phyloP scores from a whole-genome alignment of 2,888 invertebrate genomes.

The Apodemia zela region DNA sequence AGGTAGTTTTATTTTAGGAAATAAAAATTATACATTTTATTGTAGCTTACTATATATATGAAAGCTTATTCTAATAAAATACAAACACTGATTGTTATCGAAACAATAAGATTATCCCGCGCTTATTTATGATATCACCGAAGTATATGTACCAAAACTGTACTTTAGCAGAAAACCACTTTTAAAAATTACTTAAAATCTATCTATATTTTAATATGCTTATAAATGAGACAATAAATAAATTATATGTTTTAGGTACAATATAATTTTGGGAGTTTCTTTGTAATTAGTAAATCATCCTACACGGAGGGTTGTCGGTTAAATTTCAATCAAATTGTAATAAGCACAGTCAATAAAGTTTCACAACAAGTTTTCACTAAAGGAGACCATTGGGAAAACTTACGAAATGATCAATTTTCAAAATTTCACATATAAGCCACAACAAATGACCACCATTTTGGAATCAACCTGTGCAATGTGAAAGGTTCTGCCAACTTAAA shows the following conservation, averaged over 20 bases:
- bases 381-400: slow-evolving; percentile 33
- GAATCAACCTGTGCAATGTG: slow-evolving; percentile 61
- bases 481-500: slow-evolving; percentile 34
- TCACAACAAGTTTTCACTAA: slow-evolving; percentile 9
- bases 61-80: neutral
- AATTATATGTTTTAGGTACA: neutral
- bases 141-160: neutral
- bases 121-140: slow-evolving; percentile 48
- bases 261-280: neutral
- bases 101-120: slow-evolving; percentile 57
- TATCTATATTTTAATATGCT: neutral
- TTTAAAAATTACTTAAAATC: neutral
- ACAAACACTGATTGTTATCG: slow-evolving; percentile 41
- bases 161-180: neutral
- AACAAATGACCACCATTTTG: slow-evolving; percentile 81
- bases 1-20: neutral
- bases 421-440: slow-evolving; percentile 66
- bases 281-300: slow-evolving; percentile 5
- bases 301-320: neutral
- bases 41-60: neutral
- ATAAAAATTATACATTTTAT: neutral
- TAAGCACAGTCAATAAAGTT: neutral
- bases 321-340: neutral
- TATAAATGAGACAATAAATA: neutral
- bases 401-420: slow-evolving; percentile 40